These are phyloP conservation scores for Siniperca chuatsi DNA, from an alignment of 2,113 vertebrate genomes.

Conservation along the genomic window DNA sequence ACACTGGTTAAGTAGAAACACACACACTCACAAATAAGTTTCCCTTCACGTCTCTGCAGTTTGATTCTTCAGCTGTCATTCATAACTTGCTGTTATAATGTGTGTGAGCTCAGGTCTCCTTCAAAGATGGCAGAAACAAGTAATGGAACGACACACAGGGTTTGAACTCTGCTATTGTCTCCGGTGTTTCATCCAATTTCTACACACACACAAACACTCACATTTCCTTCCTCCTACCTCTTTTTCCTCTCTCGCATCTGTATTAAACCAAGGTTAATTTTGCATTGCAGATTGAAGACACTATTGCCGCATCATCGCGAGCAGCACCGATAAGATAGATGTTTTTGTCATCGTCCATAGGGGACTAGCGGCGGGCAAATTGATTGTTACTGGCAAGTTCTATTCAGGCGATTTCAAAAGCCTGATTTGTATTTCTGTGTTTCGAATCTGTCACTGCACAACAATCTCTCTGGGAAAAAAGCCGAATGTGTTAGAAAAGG, in stretches of 20 bases:
- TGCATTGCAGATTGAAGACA: constrained; percentile 81
- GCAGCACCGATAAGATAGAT: constrained; percentile 39
- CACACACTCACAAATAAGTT: constrained; percentile 48
- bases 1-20: constrained; percentile 10
- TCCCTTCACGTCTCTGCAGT: constrained; percentile 65
- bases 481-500: constrained; percentile 9
- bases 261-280: constrained; percentile 79
- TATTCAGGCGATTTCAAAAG: constrained; percentile 47
- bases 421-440: constrained; percentile 53
- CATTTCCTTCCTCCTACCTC: constrained; percentile 23
- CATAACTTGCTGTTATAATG: constrained; percentile 67
- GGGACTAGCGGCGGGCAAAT: constrained; percentile 34
- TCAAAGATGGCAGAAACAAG: constrained; percentile 73
- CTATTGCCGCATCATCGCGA: constrained; percentile 45
- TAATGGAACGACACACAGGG: constrained; percentile 76
- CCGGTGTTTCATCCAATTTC: constrained; percentile 50
- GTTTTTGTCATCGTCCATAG: constrained; percentile 63
- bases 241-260: constrained; percentile 20
- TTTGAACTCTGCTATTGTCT: constrained; percentile 77
- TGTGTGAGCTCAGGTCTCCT: constrained; percentile 49
- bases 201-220: constrained; percentile 24
- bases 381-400: constrained; percentile 63
- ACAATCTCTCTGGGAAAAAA: constrained; percentile 11
- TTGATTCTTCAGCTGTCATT: constrained; percentile 79
- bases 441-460: constrained; percentile 44